Percentiles rank a stretch among this genome's conserved stretches.
Evolutionary conservation across 2,113 vertebrate genomes (phyloP).

Genomic region (Paramisgurnus dabryanus): DNA sequence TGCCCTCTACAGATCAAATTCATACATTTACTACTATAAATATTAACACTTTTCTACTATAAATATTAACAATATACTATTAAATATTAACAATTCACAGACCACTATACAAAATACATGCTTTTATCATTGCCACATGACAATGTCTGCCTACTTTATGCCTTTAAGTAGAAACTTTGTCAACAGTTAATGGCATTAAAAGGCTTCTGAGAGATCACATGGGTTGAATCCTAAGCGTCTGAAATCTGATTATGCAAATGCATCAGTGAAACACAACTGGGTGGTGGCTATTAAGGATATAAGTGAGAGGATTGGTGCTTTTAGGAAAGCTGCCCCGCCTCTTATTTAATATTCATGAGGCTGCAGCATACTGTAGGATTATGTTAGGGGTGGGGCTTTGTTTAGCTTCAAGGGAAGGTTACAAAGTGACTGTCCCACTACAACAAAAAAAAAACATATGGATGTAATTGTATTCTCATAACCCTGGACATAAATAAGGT

Average conservation of each 20-base stretch:
- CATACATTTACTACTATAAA: background rate
- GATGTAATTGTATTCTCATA: no score
- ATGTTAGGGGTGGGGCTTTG: constrained; percentile 27
- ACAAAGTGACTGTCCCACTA: constrained; percentile 2
- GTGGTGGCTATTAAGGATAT: constrained; percentile 65
- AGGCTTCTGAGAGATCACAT: constrained; percentile 58
- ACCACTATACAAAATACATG: background rate
- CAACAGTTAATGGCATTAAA: constrained; percentile 67
- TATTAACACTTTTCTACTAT: no score
- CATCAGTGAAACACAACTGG: constrained; percentile 64
- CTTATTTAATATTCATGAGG: constrained; percentile 61
- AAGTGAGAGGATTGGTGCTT: constrained; percentile 65
- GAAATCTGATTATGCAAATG: constrained; percentile 85
- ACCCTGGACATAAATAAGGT: background rate
- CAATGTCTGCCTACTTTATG: background rate
- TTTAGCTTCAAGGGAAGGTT: constrained; percentile 27
- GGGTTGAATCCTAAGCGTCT: constrained; percentile 68
- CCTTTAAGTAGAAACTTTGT: constrained; percentile 22
- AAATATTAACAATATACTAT: no score
- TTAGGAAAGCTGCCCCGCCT: constrained; percentile 55
- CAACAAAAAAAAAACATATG: background rate
- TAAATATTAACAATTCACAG: background rate
- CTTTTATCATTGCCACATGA: background rate
- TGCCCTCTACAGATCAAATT: background rate
- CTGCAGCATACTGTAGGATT: constrained; percentile 1